Evolutionary conservation across 92 coral and sea anemone species (phyloP), one percentile per base, ranked within the genome.

Genomic region (Palythoa grandis): DNA sequence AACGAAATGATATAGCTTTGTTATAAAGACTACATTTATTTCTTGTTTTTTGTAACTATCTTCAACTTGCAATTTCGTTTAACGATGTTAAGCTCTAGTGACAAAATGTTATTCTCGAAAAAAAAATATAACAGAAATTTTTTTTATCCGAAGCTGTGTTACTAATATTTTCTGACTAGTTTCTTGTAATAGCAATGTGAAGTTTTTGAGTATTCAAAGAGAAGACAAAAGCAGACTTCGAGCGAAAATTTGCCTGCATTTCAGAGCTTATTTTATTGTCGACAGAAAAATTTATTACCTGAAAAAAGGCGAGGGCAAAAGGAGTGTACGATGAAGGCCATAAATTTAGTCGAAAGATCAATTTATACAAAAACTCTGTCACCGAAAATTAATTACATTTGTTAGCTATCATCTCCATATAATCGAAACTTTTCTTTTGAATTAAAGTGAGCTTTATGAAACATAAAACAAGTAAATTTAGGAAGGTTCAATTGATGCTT

Each of bases 351-450:
- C 61, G 58, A 17, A 53, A 22, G 60, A 80, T 80, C 85, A 80
- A 66, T 66, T 47, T 68, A 80, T 80, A 65, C 85, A 80, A 53
- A 80, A 79, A 40, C 43, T 56, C n/a, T 79, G 84, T 79, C 84
- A 63, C 50, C 52, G 7, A 79, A 61, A 65, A 48, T 22, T 40
- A 80, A 80, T 80, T 43, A 66, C 74, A 20, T 65, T 43, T 67
- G 85, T 23, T 53, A 47, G 74, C 20, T 66, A 80, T 65, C 61
- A 37, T 56, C 39, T 57, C 16, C 24, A 11, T 12, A 38, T 78
- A 58, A 58, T 78, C 72, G 72, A 9, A 78, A 43, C 24, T 57
- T 80, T 80, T 65, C 85, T 80, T 80, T 66, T 65, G 47, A 80
- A 80, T 48, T 80, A 47, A 65, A 66, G 70, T 19, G 74, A 13